These are phyloP conservation scores for Menura novaehollandiae DNA, from an alignment of 2,113 vertebrate genomes.

Conservation along the genomic window DNA sequence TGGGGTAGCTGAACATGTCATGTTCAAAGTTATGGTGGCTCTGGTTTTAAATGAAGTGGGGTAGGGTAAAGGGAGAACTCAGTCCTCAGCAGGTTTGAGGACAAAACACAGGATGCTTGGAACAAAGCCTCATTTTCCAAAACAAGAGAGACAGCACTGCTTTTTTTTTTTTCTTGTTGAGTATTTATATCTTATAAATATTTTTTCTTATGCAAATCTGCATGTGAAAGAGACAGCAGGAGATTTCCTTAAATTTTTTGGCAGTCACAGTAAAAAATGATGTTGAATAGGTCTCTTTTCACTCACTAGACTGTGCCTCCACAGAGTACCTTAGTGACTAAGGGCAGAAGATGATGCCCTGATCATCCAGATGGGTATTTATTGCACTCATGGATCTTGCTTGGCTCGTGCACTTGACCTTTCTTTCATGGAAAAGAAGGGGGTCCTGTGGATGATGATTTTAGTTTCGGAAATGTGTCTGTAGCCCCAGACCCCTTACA, in stretches of 20 bases:
- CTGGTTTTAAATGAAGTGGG: background rate
- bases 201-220: background rate
- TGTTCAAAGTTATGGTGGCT: rapidly evolving
- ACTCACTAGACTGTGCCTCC: background rate
- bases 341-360: background rate
- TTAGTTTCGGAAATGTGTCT: background rate
- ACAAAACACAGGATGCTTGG: background rate
- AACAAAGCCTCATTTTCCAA: background rate
- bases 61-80: background rate
- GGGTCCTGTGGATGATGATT: background rate
- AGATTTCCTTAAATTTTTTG: background rate
- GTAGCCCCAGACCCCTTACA: background rate
- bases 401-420: background rate
- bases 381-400: background rate
- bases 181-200: background rate
- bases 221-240: background rate
- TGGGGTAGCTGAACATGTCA: background rate
- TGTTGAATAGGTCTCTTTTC: rapidly evolving
- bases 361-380: background rate
- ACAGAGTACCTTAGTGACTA: background rate
- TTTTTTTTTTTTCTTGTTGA: background rate
- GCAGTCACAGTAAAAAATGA: background rate
- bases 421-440: background rate
- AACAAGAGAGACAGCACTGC: background rate
- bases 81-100: background rate